Evolutionary conservation across 2,113 vertebrate species (phyloP), one percentile per base, ranked within the genome.

Genomic region (Gadus macrocephalus): DNA sequence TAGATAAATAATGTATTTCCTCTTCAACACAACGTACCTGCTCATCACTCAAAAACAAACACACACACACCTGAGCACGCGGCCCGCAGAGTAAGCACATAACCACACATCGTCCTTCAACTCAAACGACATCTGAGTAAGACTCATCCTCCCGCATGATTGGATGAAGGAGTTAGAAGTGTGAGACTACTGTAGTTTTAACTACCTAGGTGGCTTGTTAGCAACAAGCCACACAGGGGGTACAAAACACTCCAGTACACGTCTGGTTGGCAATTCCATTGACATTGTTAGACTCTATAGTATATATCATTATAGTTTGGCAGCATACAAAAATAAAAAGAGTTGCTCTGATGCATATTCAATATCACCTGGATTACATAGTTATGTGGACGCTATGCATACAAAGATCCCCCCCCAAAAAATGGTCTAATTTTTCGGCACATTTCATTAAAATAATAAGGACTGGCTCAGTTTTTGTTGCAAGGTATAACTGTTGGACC

Each of bases 311-410:
- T 81, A 76, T 90, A 83, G 86, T 84, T 86, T 80, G 73, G 83
- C 85, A 80, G 85, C 83, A 85, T 90, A 90, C 73, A 90, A 90
- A 90, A 90, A 90, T 88, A 89, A 90, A 85, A 87, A 69, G 74
- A 81, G 78, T 90, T 87, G 85, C 85, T 89, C 89, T 90, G 89
- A 81, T 90, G 86, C 87, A 89, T 89, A 86, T 83, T 87, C 66
- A 58, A 77, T 83, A 79, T 83, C 70, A 69, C 83, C 77, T 86
- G 86, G 84, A 84, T 88, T 81, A n/a, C 70, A 35, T 35, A 81
- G 79, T 80, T 17, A 58, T 73, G 79, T 78, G 19, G 66, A 80
- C 71, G 82, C 70, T 60, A 74, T 80, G 79, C 78, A 87, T 86
- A 78, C 19, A 20, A 20, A 68, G 82, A 85, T 74, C 66, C 20